Conservation (phyloP, 2,113 vertebrate species). For the Mirza zaza region DNA sequence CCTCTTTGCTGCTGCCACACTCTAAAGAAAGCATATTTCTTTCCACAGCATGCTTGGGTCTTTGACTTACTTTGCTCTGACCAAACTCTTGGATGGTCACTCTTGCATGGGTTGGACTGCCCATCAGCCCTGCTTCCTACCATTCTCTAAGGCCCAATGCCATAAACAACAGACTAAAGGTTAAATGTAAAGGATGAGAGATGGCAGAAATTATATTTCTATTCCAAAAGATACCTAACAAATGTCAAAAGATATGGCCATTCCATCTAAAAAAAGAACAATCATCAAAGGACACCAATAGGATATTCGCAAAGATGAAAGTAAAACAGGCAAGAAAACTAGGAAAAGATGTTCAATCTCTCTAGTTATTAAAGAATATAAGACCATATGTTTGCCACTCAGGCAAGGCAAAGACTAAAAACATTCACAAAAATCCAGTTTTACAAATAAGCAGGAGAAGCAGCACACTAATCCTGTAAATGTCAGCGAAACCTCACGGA, state of each 20-base stretch:
- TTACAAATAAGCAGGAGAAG: neutral
- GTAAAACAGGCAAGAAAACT: neutral
- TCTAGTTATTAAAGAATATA: neutral
- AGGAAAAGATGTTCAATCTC: neutral
- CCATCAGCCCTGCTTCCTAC: neutral
- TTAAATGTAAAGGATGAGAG: neutral
- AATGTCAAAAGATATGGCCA: neutral
- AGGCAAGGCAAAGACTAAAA: neutral
- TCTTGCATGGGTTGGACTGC: neutral
- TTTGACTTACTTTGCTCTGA: neutral
- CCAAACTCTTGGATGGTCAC: neutral
- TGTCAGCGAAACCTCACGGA: neutral
- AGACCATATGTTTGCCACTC: neutral
- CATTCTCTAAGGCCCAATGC: neutral
- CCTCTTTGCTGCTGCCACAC: too few species aligned
- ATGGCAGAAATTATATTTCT: neutral
- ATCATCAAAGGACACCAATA: neutral
- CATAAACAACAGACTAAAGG: neutral
- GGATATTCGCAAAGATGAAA: neutral
- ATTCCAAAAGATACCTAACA: neutral
- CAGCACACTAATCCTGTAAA: neutral
- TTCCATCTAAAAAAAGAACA: neutral
- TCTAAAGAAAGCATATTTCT: neutral
- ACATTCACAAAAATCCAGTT: neutral
- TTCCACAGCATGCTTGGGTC: too few species aligned